phyloP scores from a whole-genome alignment of 2,888 invertebrate genomes.

The Andrena marginata region DNA sequence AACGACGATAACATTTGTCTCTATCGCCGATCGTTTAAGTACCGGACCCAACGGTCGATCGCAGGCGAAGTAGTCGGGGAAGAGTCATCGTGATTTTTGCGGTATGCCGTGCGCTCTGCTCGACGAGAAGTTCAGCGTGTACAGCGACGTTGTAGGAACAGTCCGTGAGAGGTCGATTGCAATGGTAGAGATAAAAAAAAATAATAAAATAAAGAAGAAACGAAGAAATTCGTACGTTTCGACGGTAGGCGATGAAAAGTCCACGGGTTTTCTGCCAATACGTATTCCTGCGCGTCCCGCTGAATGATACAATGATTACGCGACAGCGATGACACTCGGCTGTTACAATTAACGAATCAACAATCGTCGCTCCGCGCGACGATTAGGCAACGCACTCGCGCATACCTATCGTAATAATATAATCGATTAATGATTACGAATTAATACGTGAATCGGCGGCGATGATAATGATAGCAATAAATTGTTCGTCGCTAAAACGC shows the following conservation, averaged over 20 bases:
- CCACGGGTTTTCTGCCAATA: background rate
- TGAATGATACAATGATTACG: constrained; percentile 48
- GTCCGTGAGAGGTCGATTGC: constrained; percentile 52
- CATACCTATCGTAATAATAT: constrained; percentile 43
- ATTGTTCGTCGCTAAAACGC: constrained; percentile 67
- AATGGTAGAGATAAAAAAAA: constrained; percentile 11
- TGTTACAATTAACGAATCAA: constrained; percentile 60
- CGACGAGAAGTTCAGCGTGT: constrained; percentile 47
- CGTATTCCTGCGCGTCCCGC: constrained; percentile 17
- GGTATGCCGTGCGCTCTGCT: constrained; percentile 29
- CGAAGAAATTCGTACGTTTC: constrained; percentile 28
- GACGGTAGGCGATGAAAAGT: constrained; percentile 40
- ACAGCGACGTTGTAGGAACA: constrained; percentile 58
- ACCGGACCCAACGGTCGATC: constrained; percentile 25
- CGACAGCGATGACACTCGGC: constrained; percentile 49
- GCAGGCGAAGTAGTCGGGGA: background rate
- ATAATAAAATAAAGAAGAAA: background rate
- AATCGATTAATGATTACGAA: constrained; percentile 48
- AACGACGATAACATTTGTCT: constrained; percentile 13
- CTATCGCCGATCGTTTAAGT: constrained; percentile 43
- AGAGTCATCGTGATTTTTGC: background rate
- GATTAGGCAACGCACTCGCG: constrained; percentile 63
- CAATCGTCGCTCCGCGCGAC: constrained; percentile 55
- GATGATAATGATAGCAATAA: constrained; percentile 63
- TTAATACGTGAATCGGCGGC: constrained; percentile 44